These are phyloP conservation scores for Phalacrocorax brasilianus DNA, from an alignment of 2,113 vertebrate species.

Conservation along the genomic window DNA sequence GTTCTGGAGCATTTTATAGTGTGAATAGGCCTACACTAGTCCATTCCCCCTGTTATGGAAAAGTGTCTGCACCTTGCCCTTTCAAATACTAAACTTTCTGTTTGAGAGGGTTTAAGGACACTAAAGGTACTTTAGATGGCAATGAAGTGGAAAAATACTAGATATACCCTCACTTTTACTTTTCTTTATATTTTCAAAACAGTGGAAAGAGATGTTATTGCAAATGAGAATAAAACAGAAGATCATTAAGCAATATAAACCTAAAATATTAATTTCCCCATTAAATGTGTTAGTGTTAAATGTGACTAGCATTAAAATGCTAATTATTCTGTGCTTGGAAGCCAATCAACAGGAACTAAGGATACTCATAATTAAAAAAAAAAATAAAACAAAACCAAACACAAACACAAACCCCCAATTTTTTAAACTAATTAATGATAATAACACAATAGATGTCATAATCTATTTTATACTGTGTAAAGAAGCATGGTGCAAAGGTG, in stretches of 20 bases:
- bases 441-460: neutral
- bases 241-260: neutral
- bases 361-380: neutral
- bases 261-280: neutral
- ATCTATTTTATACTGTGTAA: neutral
- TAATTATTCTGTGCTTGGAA: neutral
- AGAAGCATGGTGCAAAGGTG: neutral
- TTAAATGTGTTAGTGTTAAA: neutral
- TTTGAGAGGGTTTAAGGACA: neutral
- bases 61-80: neutral
- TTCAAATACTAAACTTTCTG: neutral
- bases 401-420: neutral
- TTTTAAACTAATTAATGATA: neutral
- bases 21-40: neutral
- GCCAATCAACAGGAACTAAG: neutral
- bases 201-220: neutral
- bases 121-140: neutral
- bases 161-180: neutral
- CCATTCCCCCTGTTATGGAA: neutral
- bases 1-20: neutral
- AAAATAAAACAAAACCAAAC: neutral
- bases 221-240: neutral
- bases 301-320: neutral
- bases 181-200: neutral
- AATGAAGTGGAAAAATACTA: neutral